Evolutionary conservation across 92 coral and sea anemone genomes (phyloP), one percentile per base, ranked within the genome.

Genomic region (Blastomussa wellsi): DNA sequence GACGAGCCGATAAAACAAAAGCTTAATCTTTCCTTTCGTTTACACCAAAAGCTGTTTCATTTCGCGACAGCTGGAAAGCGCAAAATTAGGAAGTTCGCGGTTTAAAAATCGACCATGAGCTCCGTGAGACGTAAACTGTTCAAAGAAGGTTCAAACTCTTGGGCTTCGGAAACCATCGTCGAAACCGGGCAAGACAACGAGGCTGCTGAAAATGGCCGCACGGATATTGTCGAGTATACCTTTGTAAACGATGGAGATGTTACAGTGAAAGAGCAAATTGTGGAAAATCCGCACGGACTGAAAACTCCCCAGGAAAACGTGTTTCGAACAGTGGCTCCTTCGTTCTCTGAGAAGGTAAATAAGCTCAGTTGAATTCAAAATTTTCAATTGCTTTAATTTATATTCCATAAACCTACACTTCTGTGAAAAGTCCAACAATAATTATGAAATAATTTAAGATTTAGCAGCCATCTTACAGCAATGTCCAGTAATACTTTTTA

Each of bases 51-150:
- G 77, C 78, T 48, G 76, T 66, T n/a, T 36, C 80, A 36, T 52
- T 42, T 76, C 4, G 3, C 87, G 79, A 83, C 87, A 83, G 87
- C 87, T 83, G 87, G 20, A 62, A 76, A 42, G 48, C 52, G 22
- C 67, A 51, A 39, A 52, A 49, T 81, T 70, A 31, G 87, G 73
- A 83, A 74, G 73, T 83, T 74, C 22, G 87, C 80, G 47, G 73
- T 42, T 32, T 47, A 14, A 19, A 48, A 48, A 15, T 77, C 33
- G 14, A 67, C 69, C 41, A 85, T 85, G 88, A 85, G 84, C 78
- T 77, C 77, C 77, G 83, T 69, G 77, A 85, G 83, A 78, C 76
- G 88, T 44, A 78, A 77, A 78, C 77, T 85, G 53, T 85, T 85
- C 77, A 64, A 65, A 78, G 80, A 85, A 19, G 83, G 88, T 44